These are phyloP conservation scores for Nesometra sesokonis DNA, from an alignment of 35 echinoderm and acorn worm species.

Conservation along the genomic window DNA sequence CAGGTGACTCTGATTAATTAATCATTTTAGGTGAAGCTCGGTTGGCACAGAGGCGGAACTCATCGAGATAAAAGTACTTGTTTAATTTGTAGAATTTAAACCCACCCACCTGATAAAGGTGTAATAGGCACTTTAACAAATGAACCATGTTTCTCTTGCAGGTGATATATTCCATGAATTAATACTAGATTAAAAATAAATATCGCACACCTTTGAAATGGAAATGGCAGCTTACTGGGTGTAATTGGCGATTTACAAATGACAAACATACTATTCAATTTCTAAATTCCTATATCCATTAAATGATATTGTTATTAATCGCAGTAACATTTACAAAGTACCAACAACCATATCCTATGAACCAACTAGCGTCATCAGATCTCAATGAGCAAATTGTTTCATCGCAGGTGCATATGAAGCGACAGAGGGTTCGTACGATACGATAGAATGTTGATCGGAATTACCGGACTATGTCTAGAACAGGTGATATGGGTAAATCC, in stretches of 20 bases:
- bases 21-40: no score
- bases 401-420: neutral
- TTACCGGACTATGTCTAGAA: neutral
- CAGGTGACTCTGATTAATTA: no score
- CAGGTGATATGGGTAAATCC: neutral
- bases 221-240: neutral
- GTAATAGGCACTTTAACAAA: no score
- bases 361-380: neutral
- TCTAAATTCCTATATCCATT: neutral
- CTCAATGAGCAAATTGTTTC: neutral
- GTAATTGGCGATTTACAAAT: neutral
- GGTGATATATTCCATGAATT: neutral
- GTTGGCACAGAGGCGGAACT: no score
- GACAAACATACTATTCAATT: neutral
- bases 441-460: neutral
- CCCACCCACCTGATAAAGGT: no score
- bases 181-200: neutral
- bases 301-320: neutral
- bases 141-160: neutral
- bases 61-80: no score
- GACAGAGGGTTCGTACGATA: neutral
- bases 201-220: neutral
- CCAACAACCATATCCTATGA: neutral
- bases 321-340: neutral
- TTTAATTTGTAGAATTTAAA: no score